phyloP scores from a whole-genome alignment of 2,113 vertebrate species.

The Alosa alosa region DNA sequence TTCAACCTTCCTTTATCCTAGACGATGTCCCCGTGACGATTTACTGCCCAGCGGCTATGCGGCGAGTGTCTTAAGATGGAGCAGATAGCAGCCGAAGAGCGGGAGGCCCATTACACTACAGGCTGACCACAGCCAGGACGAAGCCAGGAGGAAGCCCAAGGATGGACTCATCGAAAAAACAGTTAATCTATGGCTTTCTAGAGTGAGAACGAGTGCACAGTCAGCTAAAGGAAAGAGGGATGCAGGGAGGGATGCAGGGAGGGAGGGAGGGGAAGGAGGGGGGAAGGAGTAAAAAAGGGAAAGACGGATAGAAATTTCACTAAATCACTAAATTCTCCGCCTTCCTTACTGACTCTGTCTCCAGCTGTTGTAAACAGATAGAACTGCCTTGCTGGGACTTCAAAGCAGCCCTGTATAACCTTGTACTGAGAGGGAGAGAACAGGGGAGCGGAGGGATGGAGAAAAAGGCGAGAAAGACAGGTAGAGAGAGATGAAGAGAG shows the following conservation, averaged over 20 bases:
- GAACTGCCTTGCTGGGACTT: conserved; percentile 48
- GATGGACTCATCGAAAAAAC: conserved; percentile 56
- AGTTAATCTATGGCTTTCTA: conserved; percentile 49
- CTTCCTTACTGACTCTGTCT: conserved; percentile 35
- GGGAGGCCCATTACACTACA: conserved; percentile 48
- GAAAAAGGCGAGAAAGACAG: neutral
- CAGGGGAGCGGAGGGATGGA: neutral
- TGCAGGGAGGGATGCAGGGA: conserved; percentile 21
- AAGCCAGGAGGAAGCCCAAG: conserved; percentile 36
- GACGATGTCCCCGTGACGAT: conserved; percentile 51
- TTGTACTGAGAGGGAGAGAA: neutral
- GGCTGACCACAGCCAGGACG: conserved; percentile 53
- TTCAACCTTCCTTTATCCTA: conserved; percentile 46
- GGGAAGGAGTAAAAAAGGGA: conserved; percentile 22
- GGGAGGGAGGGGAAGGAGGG: conserved; percentile 10
- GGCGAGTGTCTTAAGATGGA: conserved; percentile 44
- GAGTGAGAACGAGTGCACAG: conserved; percentile 38
- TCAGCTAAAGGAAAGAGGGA: conserved; percentile 39
- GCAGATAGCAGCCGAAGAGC: conserved; percentile 29
- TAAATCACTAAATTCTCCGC: conserved; percentile 32
- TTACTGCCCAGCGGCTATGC: conserved; percentile 48
- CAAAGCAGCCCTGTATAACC: conserved; percentile 54
- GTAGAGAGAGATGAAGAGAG: neutral
- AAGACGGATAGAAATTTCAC: neutral
- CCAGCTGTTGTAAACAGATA: conserved; percentile 64